A percentile compares a stretch with the other conserved stretches of the same genome.
Evolutionary conservation across 2,113 vertebrate species (phyloP).

Genomic region (Sebastes schlegelii): DNA sequence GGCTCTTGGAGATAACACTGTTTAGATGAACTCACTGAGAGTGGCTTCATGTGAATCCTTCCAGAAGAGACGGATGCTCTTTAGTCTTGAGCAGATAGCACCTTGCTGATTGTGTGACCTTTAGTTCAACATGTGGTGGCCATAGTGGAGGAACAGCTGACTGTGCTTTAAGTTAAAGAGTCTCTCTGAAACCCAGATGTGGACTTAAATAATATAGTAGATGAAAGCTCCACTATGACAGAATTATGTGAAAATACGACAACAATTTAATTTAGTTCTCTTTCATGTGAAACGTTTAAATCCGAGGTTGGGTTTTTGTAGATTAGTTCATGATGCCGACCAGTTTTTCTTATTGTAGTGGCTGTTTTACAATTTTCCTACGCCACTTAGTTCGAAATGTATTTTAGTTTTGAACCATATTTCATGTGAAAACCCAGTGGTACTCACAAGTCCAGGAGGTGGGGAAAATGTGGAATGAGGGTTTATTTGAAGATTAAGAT

Average conservation of each 20-base stretch:
- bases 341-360: background rate
- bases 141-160: constrained; percentile 8
- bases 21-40: background rate
- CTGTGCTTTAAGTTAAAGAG: constrained; percentile 28
- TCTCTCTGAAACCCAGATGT: constrained; percentile 17
- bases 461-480: background rate
- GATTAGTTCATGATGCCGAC: background rate
- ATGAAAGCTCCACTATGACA: background rate
- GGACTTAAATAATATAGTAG: background rate
- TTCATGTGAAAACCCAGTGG: background rate
- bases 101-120: background rate
- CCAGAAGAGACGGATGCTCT: background rate
- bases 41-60: background rate
- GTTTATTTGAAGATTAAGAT: constrained; percentile 7
- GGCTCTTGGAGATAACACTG: constrained; percentile 10
- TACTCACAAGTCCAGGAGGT: background rate
- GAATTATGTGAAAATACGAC: background rate
- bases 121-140: constrained; percentile 14
- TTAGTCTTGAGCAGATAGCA: background rate
- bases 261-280: background rate
- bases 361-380: background rate
- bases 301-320: background rate
- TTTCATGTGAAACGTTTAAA: background rate
- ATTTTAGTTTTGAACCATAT: background rate
- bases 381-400: background rate